Evolutionary conservation across 2,113 vertebrate genomes (phyloP).

Genomic region (Nesogale talazaci): DNA sequence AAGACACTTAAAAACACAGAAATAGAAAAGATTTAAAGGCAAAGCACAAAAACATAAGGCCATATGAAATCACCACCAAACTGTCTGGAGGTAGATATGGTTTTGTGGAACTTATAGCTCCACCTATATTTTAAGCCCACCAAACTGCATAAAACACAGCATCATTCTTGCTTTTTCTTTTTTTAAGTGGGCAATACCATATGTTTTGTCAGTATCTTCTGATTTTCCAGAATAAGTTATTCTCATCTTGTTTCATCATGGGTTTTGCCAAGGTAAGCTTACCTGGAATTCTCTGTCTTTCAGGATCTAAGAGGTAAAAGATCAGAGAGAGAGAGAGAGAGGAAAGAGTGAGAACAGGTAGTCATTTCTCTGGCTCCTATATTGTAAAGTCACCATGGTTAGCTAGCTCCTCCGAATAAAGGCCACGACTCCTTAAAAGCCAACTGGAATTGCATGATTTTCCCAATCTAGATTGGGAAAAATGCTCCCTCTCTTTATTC

Average conservation of each 20-base stretch:
- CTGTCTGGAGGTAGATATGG: background rate
- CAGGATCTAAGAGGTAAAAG: background rate
- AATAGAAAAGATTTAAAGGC: conserved; percentile 15
- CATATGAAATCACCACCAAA: background rate
- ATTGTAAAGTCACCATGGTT: background rate
- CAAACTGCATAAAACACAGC: background rate
- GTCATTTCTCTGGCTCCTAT: background rate
- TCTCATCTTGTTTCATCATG: background rate
- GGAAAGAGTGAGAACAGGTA: background rate
- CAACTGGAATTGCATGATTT: background rate
- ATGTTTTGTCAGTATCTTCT: background rate
- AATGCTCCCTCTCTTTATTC: background rate
- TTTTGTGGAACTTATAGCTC: conserved; percentile 35
- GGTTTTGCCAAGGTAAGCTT: background rate
- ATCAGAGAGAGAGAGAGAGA: no score
- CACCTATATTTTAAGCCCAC: background rate
- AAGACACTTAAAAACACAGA: conserved; percentile 5
- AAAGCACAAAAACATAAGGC: background rate
- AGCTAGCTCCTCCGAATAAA: background rate
- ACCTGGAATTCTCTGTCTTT: background rate
- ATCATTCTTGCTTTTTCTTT: background rate
- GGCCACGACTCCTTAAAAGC: background rate
- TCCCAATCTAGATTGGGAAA: background rate
- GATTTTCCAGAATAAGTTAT: background rate
- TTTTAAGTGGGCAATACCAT: background rate